Conservation (phyloP, 1,140 invertebrate genomes). For the Pseudomyrmex concolor region DNA sequence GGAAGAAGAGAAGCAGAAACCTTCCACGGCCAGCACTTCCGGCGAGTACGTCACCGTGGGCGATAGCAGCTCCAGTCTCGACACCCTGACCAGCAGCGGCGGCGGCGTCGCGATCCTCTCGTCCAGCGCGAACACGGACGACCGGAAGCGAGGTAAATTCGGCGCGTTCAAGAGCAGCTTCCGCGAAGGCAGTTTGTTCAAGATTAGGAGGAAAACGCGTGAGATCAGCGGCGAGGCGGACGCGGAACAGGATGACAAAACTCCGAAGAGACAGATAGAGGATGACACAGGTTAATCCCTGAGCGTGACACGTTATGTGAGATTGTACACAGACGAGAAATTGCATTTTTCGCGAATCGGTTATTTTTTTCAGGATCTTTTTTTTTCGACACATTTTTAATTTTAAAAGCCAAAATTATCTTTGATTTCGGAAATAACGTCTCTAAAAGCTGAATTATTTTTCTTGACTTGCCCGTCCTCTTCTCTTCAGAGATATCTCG, state of each 20-base stretch:
- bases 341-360: background rate
- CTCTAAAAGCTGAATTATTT: background rate
- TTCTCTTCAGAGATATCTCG: slow-evolving; percentile 46
- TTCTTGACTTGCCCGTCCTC: slow-evolving; percentile 39
- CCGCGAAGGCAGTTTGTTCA: slow-evolving; percentile 77
- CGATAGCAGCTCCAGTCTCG: slow-evolving; percentile 80
- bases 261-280: slow-evolving; percentile 37
- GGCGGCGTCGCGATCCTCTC: slow-evolving; percentile 62
- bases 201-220: slow-evolving; percentile 75
- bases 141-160: slow-evolving; percentile 79
- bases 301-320: background rate
- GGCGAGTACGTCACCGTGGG: slow-evolving; percentile 71
- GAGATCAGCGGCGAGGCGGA: slow-evolving; percentile 49
- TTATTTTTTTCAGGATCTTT: background rate
- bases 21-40: slow-evolving; percentile 65
- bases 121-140: slow-evolving; percentile 69
- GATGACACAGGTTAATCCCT: slow-evolving; percentile 46
- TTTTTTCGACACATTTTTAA: background rate
- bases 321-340: background rate
- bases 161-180: slow-evolving; percentile 78
- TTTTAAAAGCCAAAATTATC: background rate
- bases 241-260: slow-evolving; percentile 53
- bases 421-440: too few species aligned
- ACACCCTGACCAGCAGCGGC: slow-evolving; percentile 68
- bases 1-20: slow-evolving; percentile 76